phyloP scores from a whole-genome alignment of 1,140 invertebrate species.

The Agrilus planipennis region DNA sequence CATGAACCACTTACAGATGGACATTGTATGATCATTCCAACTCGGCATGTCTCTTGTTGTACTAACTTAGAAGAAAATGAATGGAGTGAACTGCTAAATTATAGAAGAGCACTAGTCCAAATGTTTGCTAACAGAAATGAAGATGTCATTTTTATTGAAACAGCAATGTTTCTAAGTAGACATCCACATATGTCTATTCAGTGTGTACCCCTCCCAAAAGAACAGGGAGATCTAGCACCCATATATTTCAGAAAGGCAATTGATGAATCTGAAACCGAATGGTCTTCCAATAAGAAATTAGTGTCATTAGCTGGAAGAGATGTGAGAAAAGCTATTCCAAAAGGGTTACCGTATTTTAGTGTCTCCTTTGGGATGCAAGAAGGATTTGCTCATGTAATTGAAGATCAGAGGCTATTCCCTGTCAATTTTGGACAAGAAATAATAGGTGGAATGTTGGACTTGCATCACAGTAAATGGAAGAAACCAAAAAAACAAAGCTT shows the following conservation, averaged over 20 bases:
- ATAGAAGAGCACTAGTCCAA: constrained; percentile 59
- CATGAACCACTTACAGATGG: constrained; percentile 68
- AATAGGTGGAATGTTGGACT: constrained; percentile 85
- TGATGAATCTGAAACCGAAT: constrained; percentile 86
- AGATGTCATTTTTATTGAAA: constrained; percentile 89
- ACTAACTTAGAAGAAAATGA: constrained; percentile 87
- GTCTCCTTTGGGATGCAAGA: constrained; percentile 83
- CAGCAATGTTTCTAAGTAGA: constrained; percentile 56
- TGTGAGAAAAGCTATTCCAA: constrained; percentile 73
- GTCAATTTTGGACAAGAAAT: constrained; percentile 90
- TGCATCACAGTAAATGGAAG: constrained; percentile 74
- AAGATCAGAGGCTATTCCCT: constrained; percentile 82
- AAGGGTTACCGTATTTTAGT: constrained; percentile 88
- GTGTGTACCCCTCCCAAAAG: constrained; percentile 75
- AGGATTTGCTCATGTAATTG: constrained; percentile 94
- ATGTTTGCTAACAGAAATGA: constrained; percentile 64
- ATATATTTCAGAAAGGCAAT: constrained; percentile 98
- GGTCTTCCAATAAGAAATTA: constrained; percentile 93
- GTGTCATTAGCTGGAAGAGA: constrained; percentile 63
- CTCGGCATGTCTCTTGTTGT: constrained; percentile 63
- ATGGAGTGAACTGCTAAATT: constrained; percentile 74
- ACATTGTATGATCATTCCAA: constrained; percentile 82
- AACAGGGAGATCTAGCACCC: constrained; percentile 71
- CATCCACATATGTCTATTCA: constrained; percentile 80
- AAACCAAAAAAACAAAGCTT: constrained; percentile 63